A percentile compares a stretch with the other conserved stretches of the same genome.
Evolutionary conservation across 23 tunicate species (phyloP).

Genomic region (Styela clava): DNA sequence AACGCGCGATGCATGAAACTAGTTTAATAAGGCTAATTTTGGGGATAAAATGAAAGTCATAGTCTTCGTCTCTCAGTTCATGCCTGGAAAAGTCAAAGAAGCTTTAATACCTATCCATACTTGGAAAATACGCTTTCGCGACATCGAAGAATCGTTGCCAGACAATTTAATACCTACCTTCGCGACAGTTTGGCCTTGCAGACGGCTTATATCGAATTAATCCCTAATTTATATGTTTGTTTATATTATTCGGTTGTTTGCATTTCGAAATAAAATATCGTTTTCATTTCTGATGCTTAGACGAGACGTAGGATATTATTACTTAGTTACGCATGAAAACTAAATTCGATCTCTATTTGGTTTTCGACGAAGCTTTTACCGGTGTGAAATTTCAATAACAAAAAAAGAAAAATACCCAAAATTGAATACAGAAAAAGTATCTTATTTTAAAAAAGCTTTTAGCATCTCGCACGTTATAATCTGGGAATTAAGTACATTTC

Average conservation of each 20-base stretch:
- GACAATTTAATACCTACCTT: neutral
- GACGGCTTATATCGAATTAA: neutral
- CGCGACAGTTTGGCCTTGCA: neutral
- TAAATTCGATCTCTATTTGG: neutral
- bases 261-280: neutral
- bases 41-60: no score
- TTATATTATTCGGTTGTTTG: neutral
- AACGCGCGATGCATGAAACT: no score
- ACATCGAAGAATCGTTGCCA: no score
- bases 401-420: neutral
- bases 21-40: no score
- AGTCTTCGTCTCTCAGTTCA: no score
- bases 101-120: no score
- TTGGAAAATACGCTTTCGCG: no score
- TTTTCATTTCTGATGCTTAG: neutral
- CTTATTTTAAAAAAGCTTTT: neutral
- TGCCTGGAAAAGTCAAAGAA: no score
- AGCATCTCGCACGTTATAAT: no score
- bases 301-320: neutral
- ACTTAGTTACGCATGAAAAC: neutral
- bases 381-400: neutral
- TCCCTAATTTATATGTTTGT: neutral
- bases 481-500: no score
- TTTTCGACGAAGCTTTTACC: neutral
- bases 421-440: neutral